phyloP scores from a whole-genome alignment of 2,888 invertebrate species.

The Hylaea fasciaria region DNA sequence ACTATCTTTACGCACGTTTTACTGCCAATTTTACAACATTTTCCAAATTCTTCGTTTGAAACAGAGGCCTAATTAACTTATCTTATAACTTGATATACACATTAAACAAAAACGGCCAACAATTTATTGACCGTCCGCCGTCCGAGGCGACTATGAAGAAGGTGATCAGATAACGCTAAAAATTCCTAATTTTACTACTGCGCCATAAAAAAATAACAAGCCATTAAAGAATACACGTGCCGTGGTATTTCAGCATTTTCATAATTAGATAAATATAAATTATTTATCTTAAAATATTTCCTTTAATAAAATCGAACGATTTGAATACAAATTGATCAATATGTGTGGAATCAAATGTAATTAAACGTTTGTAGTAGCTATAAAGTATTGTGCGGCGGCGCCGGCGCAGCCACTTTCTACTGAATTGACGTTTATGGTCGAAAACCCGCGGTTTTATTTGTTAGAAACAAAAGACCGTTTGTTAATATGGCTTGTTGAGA shows the following conservation, averaged over 20 bases:
- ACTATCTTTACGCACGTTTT: background rate
- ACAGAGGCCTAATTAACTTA: conserved; percentile 27
- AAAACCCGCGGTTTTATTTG: conserved; percentile 38
- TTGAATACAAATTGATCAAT: conserved; percentile 46
- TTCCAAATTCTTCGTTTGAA: conserved; percentile 12
- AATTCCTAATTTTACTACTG: conserved; percentile 41
- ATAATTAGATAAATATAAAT: conserved; percentile 45
- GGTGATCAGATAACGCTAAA: conserved; percentile 37
- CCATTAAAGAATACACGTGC: conserved; percentile 33
- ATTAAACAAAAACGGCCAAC: conserved; percentile 19
- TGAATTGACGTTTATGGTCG: conserved; percentile 33
- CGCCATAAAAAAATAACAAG: conserved; percentile 40
- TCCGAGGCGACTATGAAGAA: conserved; percentile 14
- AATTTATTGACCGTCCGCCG: conserved; percentile 36
- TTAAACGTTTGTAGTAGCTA: conserved; percentile 38
- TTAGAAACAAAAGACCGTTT: conserved; percentile 36
- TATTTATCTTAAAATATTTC: conserved; percentile 33
- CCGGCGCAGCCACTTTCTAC: conserved; percentile 34
- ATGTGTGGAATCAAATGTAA: conserved; percentile 36
- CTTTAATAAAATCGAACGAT: conserved; percentile 28
- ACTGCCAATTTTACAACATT: conserved; percentile 15
- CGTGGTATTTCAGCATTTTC: conserved; percentile 37
- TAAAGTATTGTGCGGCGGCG: conserved; percentile 35
- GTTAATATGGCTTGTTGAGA: conserved; percentile 31
- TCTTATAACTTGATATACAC: conserved; percentile 18